Percentiles rank a stretch among this genome's conserved stretches.
Conservation (phyloP, 1,140 invertebrate species). For the Eriosoma lanigerum region DNA sequence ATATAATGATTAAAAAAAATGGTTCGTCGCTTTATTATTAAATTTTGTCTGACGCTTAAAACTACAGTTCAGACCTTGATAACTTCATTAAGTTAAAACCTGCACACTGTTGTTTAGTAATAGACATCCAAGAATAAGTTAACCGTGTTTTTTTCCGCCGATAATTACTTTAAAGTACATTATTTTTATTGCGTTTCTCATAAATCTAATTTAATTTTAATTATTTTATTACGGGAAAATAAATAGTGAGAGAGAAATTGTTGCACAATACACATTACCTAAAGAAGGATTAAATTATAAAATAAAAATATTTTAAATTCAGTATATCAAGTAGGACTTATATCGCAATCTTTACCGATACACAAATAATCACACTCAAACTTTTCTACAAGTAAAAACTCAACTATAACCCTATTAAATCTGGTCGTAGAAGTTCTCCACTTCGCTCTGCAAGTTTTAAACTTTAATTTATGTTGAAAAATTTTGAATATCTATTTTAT, state of each 20-base stretch:
- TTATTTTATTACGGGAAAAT: not conserved
- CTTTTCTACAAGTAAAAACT: too few relatives aligned
- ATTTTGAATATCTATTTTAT: too few relatives aligned
- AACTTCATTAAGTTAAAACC: conserved; percentile 30
- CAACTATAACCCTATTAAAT: too few relatives aligned
- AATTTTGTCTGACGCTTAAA: not conserved
- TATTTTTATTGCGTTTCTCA: conserved; percentile 9
- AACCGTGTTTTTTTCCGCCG: not conserved
- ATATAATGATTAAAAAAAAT: conserved; percentile 3
- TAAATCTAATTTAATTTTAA: conserved; percentile 11
- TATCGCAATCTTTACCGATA: too few relatives aligned
- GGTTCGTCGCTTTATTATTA: not conserved
- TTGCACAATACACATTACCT: too few relatives aligned
- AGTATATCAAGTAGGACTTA: too few relatives aligned
- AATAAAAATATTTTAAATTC: not conserved
- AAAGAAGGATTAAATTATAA: conserved; percentile 9
- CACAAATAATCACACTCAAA: too few relatives aligned
- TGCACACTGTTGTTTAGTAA: not conserved
- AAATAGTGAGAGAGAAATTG: not conserved
- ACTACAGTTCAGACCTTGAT: not conserved
- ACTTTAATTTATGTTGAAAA: too few relatives aligned
- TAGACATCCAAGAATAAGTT: conserved; percentile 1
- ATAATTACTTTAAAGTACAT: conserved; percentile 22
- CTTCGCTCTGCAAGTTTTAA: too few relatives aligned
- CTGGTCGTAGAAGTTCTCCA: too few relatives aligned